A percentile compares a stretch with the other conserved stretches of the same genome.
Evolutionary conservation across 2,888 invertebrate species (phyloP).

Genomic region (Trissolcus japonicus): DNA sequence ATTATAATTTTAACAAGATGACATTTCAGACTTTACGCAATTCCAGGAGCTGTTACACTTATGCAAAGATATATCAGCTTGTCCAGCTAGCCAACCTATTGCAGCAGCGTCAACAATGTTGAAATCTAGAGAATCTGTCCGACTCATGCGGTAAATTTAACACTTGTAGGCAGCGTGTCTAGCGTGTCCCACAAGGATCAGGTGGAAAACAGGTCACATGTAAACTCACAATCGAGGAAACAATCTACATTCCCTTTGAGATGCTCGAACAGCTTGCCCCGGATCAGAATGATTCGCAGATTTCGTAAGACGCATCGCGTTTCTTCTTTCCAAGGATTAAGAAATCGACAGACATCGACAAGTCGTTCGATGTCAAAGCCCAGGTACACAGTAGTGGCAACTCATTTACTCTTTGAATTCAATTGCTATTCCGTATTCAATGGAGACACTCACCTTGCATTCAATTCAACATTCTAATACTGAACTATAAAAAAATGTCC

Average conservation of each 20-base stretch:
- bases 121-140: conserved; percentile 45
- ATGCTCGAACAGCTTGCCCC: conserved; percentile 50
- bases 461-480: conserved; percentile 33
- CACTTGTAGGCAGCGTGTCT: conserved; percentile 39
- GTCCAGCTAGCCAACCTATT: conserved; percentile 30
- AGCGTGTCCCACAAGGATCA: conserved; percentile 44
- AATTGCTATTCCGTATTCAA: conserved; percentile 17
- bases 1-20: background rate
- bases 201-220: conserved; percentile 51
- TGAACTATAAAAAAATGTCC: conserved; percentile 1
- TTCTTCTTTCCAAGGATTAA: conserved; percentile 35
- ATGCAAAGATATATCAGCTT: conserved; percentile 26
- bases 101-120: conserved; percentile 34
- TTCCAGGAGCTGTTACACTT: conserved; percentile 24
- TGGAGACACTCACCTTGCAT: conserved; percentile 5
- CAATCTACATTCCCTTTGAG: conserved; percentile 52
- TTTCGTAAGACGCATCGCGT: conserved; percentile 54
- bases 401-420: conserved; percentile 24
- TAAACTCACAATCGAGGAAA: conserved; percentile 52
- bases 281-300: conserved; percentile 48
- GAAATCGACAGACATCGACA: conserved; percentile 38
- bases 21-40: conserved; percentile 22
- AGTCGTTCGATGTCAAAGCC: conserved; percentile 31
- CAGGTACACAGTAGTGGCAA: conserved; percentile 23
- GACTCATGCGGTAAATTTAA: conserved; percentile 28